Percentiles rank a stretch among this genome's conserved stretches.
phyloP scores from a whole-genome alignment of 2,888 invertebrate species.

The Andrena marginata region DNA sequence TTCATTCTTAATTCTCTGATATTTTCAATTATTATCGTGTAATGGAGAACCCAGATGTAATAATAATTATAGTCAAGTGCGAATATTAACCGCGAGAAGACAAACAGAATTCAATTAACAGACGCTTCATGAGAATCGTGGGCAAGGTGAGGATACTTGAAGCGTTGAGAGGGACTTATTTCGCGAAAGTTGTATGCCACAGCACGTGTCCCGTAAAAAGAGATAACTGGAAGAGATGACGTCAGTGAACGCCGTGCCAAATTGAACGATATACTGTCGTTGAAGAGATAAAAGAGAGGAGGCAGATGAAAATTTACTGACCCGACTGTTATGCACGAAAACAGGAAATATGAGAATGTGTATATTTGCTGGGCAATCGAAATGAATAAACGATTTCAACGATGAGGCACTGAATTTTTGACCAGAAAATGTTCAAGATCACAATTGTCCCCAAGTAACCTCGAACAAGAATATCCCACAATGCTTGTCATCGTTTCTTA shows the following conservation, averaged over 20 bases:
- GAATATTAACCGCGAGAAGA: too few relatives aligned
- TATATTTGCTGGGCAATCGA: too few relatives aligned
- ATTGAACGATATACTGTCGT: constrained; percentile 32
- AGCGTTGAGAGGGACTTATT: constrained; percentile 35
- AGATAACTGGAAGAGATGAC: constrained; percentile 34
- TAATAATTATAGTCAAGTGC: too few relatives aligned
- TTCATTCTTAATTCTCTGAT: too few relatives aligned
- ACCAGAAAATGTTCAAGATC: too few relatives aligned
- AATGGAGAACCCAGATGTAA: too few relatives aligned
- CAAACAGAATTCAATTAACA: constrained; percentile 33
- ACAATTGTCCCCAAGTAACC: too few relatives aligned
- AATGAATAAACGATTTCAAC: too few relatives aligned
- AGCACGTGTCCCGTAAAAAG: constrained; percentile 37
- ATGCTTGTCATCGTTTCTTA: too few relatives aligned
- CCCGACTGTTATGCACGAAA: neutral
- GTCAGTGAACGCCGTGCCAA: constrained; percentile 35
- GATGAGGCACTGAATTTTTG: too few relatives aligned
- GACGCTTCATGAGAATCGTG: constrained; percentile 8
- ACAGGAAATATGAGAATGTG: neutral
- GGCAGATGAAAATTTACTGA: constrained; percentile 11
- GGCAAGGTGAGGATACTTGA: neutral
- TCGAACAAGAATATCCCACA: too few relatives aligned
- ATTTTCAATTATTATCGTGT: too few relatives aligned
- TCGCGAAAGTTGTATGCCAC: constrained; percentile 37
- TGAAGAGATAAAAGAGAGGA: neutral